phyloP scores from a whole-genome alignment of 2,113 vertebrate genomes.

The Corydoras maculifer region DNA sequence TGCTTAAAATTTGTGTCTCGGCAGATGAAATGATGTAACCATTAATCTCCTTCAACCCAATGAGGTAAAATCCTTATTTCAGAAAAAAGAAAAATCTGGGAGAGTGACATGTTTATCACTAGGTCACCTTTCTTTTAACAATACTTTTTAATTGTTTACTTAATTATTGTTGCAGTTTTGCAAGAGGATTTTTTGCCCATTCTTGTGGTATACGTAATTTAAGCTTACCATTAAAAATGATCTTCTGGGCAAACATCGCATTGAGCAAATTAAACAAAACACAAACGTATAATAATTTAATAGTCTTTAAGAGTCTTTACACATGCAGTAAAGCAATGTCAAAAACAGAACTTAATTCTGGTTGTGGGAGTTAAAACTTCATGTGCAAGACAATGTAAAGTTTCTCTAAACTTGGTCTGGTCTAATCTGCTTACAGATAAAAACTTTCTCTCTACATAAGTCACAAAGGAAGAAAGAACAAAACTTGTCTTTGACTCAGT shows the following conservation, averaged over 20 bases:
- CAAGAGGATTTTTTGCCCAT: no score
- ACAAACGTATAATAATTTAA: no score
- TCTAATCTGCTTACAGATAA: slow-evolving; percentile 1
- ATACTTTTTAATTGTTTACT: no score
- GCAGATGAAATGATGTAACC: slow-evolving; percentile 8
- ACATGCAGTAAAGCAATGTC: slow-evolving; percentile 2
- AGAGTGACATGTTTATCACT: no score
- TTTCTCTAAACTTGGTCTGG: slow-evolving; percentile 20
- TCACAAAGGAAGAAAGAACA: not conserved
- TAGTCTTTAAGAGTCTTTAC: not conserved
- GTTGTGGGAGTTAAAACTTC: not conserved
- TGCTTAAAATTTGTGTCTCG: slow-evolving; percentile 8
- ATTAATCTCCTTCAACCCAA: not conserved
- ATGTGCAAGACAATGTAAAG: not conserved
- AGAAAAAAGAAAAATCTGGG: no score
- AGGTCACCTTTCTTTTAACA: no score
- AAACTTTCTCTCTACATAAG: slow-evolving; percentile 6
- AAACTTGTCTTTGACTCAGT: slow-evolving; percentile 1
- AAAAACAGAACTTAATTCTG: not conserved
- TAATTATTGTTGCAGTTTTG: no score
- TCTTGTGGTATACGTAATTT: no score
- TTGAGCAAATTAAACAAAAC: no score
- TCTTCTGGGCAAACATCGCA: no score
- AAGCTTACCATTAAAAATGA: no score
- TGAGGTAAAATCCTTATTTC: no score